Evolutionary conservation across 2,888 invertebrate genomes (phyloP).

Genomic region (Calliphora vomitoria): DNA sequence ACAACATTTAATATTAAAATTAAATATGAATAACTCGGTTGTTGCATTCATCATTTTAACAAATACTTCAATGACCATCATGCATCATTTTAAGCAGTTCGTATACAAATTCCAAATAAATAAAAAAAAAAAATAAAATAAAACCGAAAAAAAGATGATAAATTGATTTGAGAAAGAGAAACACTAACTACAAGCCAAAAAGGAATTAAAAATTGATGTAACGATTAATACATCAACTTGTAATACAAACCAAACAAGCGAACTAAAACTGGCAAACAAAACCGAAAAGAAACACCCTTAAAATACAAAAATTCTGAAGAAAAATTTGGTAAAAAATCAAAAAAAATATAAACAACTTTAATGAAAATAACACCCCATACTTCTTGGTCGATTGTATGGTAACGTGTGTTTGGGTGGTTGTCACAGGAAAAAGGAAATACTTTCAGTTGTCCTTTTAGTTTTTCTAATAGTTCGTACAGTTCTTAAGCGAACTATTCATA

Average conservation of each 20-base stretch:
- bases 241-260: conserved; percentile 74
- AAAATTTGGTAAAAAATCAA: conserved; percentile 19
- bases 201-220: conserved; percentile 84
- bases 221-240: conserved; percentile 83
- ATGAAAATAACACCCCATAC: conserved; percentile 61
- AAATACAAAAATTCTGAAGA: background rate
- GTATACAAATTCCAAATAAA: conserved; percentile 24
- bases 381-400: background rate
- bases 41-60: conserved; percentile 67
- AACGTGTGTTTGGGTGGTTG: conserved; percentile 21
- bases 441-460: conserved; percentile 59
- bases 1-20: conserved; percentile 60
- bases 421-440: conserved; percentile 68
- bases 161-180: conserved; percentile 67
- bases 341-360: conserved; percentile 65
- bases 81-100: conserved; percentile 53
- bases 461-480: background rate
- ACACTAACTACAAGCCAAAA: conserved; percentile 69
- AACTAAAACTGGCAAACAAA: conserved; percentile 31
- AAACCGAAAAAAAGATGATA: conserved; percentile 66
- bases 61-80: conserved; percentile 56
- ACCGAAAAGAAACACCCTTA: conserved; percentile 39
- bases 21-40: conserved; percentile 63
- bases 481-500: conserved; percentile 55
- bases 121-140: conserved; percentile 23